Evolutionary conservation across 2,888 invertebrate species (phyloP).

Genomic region (Cylloceria caligata): DNA sequence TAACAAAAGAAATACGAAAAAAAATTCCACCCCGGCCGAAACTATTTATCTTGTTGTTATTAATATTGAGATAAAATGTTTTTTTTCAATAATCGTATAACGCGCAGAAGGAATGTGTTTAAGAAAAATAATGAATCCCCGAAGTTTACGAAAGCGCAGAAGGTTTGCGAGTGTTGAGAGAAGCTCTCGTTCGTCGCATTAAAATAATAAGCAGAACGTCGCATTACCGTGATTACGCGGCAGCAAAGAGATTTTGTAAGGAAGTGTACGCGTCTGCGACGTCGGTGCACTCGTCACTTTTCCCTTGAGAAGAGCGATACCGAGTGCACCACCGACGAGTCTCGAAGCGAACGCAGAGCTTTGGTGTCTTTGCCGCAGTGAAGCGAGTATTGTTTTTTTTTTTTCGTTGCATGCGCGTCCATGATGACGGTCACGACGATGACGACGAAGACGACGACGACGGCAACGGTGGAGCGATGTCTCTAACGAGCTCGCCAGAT

Average conservation of each 20-base stretch:
- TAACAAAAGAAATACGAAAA: too few species aligned
- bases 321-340: constrained; percentile 19
- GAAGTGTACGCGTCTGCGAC: constrained; percentile 1
- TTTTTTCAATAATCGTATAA: background rate
- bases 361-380: constrained; percentile 17
- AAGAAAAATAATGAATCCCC: background rate
- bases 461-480: constrained; percentile 5
- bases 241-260: constrained; percentile 41
- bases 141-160: background rate
- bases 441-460: constrained; percentile 37
- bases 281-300: constrained; percentile 36
- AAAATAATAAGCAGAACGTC: constrained; percentile 56
- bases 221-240: constrained; percentile 62
- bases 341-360: constrained; percentile 31
- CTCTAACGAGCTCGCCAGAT: constrained; percentile 59
- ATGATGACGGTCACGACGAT: constrained; percentile 33
- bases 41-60: too few species aligned
- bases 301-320: constrained; percentile 39
- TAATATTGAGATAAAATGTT: too few species aligned
- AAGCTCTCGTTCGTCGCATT: constrained; percentile 53
- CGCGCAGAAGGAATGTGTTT: background rate
- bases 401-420: constrained; percentile 44
- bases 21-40: too few species aligned
- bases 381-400: constrained; percentile 46
- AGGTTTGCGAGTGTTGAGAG: background rate